These are phyloP conservation scores for Glossophaga mutica DNA, from an alignment of 2,797 vertebrate species.

Conservation along the genomic window DNA sequence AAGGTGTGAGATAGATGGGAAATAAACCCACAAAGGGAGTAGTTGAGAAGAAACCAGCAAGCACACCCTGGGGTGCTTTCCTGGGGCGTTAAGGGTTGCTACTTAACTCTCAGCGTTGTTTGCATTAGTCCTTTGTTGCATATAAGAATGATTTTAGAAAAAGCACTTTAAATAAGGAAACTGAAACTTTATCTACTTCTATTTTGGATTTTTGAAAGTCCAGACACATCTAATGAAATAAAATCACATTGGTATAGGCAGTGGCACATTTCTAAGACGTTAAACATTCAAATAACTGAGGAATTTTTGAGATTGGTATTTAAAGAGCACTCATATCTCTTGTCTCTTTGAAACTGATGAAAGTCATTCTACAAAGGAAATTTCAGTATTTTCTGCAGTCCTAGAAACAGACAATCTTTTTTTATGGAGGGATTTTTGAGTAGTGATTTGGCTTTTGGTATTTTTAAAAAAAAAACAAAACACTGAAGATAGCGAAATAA, in stretches of 20 bases:
- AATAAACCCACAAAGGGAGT: slow-evolving; percentile 43
- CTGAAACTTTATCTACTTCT: slow-evolving; percentile 28
- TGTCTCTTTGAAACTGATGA: neutral
- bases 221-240: slow-evolving; percentile 2
- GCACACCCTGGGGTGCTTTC: neutral
- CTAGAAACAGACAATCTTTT: neutral
- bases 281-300: neutral
- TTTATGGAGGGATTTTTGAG: neutral
- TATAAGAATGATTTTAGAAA: neutral
- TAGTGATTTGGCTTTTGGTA: neutral
- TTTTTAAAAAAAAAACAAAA: slow-evolving; percentile 37
- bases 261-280: neutral
- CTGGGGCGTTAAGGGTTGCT: neutral
- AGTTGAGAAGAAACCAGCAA: slow-evolving; percentile 37
- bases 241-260: slow-evolving; percentile 12
- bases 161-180: slow-evolving; percentile 29
- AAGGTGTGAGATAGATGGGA: slow-evolving; percentile 40
- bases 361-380: slow-evolving; percentile 17
- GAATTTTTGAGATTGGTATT: neutral
- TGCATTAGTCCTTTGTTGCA: neutral
- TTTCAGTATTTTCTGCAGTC: neutral
- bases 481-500: slow-evolving; percentile 2
- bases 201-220: slow-evolving; percentile 9
- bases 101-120: neutral
- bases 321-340: neutral